Percentiles rank a stretch among this genome's conserved stretches.
Conservation (phyloP, 2,888 invertebrate species). For the Euspilapteryx auroguttella region DNA sequence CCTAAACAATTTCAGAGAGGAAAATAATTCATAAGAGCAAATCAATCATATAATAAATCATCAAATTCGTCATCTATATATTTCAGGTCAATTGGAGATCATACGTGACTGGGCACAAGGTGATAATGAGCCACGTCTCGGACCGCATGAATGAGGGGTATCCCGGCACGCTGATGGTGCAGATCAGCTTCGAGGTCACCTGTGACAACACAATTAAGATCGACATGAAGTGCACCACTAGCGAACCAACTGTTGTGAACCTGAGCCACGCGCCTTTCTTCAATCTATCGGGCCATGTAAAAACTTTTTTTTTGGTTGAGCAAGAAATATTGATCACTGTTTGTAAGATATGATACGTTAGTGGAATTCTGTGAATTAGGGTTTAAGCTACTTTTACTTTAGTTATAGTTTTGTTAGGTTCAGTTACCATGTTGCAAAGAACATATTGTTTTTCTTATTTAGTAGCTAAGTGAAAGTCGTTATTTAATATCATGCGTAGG, state of each 20-base stretch:
- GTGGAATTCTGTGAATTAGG: too few relatives aligned
- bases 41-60: too few relatives aligned
- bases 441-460: too few relatives aligned
- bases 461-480: too few relatives aligned
- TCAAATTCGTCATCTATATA: not conserved
- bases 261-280: constrained; percentile 89
- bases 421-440: too few relatives aligned
- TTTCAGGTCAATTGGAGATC: constrained; percentile 68
- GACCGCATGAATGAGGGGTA: constrained; percentile 84
- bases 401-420: too few relatives aligned
- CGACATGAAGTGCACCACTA: constrained; percentile 73
- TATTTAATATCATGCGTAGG: too few relatives aligned
- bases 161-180: constrained; percentile 79
- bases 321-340: not conserved
- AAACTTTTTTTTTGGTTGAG: constrained; percentile 16
- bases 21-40: constrained; percentile 1
- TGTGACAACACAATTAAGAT: constrained; percentile 75
- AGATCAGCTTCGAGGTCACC: constrained; percentile 70
- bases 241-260: constrained; percentile 81
- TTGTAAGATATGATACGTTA: not conserved
- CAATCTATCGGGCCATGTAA: constrained; percentile 88
- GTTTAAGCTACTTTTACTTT: too few relatives aligned
- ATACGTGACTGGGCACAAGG: constrained; percentile 58
- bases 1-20: not conserved
- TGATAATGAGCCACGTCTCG: constrained; percentile 76